Evolutionary conservation across 2,888 invertebrate genomes (phyloP).

Genomic region (Eupithecia vulgata): DNA sequence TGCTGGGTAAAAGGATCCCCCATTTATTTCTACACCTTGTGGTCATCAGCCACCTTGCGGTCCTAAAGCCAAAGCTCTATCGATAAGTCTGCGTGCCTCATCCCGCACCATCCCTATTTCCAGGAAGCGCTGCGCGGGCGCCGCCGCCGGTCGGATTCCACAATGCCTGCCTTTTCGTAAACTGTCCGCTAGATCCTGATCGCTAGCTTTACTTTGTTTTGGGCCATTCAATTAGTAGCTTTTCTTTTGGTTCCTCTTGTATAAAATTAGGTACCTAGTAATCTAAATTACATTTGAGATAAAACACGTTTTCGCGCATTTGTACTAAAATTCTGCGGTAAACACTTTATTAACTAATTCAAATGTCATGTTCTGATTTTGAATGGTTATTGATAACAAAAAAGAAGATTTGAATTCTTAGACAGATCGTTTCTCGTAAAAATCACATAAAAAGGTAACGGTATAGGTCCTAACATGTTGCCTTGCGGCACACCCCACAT

Average conservation of each 20-base stretch:
- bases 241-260: neutral
- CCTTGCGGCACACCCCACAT: slow-evolving; percentile 18
- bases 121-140: slow-evolving; percentile 72
- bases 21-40: neutral
- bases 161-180: slow-evolving; percentile 70
- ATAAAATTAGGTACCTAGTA: neutral
- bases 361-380: neutral
- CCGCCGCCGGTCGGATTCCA: slow-evolving; percentile 78
- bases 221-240: slow-evolving; percentile 29
- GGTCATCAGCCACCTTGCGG: too few species aligned
- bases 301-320: neutral
- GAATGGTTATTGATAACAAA: slow-evolving; percentile 15
- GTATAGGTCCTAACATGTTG: slow-evolving; percentile 1
- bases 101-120: slow-evolving; percentile 74
- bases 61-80: neutral
- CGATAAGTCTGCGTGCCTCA: slow-evolving; percentile 41
- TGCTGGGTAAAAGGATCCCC: neutral
- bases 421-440: slow-evolving; percentile 16
- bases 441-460: slow-evolving; percentile 13
- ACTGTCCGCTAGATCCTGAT: slow-evolving; percentile 36
- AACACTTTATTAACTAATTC: neutral
- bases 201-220: slow-evolving; percentile 31
- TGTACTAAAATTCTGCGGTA: neutral
- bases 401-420: neutral
- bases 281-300: neutral